Evolutionary conservation across 2,113 vertebrate species (phyloP).

Genomic region (Heliornis fulica): DNA sequence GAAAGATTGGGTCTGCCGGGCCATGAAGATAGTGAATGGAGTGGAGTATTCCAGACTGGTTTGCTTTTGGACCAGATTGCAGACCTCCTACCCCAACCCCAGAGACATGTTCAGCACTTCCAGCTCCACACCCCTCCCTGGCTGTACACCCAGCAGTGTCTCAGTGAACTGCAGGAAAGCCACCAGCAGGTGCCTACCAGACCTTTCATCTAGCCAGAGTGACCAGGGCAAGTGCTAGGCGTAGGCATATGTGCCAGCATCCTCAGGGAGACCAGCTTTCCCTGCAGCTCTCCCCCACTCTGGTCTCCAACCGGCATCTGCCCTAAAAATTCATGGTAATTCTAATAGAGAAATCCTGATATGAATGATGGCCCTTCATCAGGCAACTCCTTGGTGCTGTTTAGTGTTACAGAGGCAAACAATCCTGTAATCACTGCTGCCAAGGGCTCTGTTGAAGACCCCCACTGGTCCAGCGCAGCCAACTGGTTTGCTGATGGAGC

Average conservation of each 20-base stretch:
- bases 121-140: not conserved
- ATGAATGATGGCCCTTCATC: not conserved
- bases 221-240: not conserved
- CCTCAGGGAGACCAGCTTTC: rapidly evolving
- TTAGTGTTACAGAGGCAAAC: not conserved
- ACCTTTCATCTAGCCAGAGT: not conserved
- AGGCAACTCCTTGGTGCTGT: not conserved
- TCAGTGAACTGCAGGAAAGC: not conserved
- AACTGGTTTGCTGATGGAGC: not conserved
- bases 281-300: not conserved
- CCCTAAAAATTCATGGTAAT: not conserved
- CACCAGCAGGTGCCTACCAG: not conserved
- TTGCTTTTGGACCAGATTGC: not conserved
- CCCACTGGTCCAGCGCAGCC: not conserved
- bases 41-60: not conserved
- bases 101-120: not conserved
- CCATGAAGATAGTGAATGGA: not conserved
- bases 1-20: not conserved
- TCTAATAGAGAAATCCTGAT: not conserved
- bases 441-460: not conserved
- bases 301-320: not conserved
- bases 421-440: not conserved
- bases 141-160: not conserved
- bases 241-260: not conserved
- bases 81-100: not conserved